Evolutionary conservation across 2,888 invertebrate species (phyloP), one percentile per base, ranked within the genome.

Genomic region (Orthonychiurus folsomi): DNA sequence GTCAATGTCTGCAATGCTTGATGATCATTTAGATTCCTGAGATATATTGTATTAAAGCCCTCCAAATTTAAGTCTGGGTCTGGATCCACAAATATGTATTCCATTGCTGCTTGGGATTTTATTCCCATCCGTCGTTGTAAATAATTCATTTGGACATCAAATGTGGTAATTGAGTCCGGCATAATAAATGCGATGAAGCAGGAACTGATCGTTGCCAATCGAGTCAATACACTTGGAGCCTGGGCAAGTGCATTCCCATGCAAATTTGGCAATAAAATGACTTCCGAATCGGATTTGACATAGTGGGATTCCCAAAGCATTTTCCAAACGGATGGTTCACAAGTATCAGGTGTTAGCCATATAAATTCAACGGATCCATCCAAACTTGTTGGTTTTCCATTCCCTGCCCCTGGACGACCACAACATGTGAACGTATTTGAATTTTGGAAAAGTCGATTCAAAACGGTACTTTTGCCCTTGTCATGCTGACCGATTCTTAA

Each of bases 201-300:
- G 9, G 3, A 18, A 23, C n/a, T 25, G 18, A 57, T 23, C 1
- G 3, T 23, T 48, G 52, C 26, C 1, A 62, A 21, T 2, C 21
- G 3, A 3, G 21, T 15, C 27, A 62, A 20, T 0, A 50, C 27
- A 25, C 52, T 58, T 3, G 57, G 50, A n/a, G n/a, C n/a, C 3
- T 52, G 47, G 27, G 9, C 18, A 9, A 58, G n/a, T n/a, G 58
- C 52, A 23, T 62, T 26, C 1, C 57, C 62, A 26, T 62, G 50
- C 12, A 62, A 21, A 52, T 62, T 62, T 1, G 58, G 50, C 23
- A 57, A 26, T 3, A 62, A 28, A 25, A 62, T 12, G 1, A 62
- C 21, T 28, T 57, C 58, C 5, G 54, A 25, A 2, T 20, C 18
- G n/a, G n/a, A n/a, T 18, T 20, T 15, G 15, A 15, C 20, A 20